Evolutionary conservation across 1,140 invertebrate species (phyloP).

Genomic region (Drosophila santomea): DNA sequence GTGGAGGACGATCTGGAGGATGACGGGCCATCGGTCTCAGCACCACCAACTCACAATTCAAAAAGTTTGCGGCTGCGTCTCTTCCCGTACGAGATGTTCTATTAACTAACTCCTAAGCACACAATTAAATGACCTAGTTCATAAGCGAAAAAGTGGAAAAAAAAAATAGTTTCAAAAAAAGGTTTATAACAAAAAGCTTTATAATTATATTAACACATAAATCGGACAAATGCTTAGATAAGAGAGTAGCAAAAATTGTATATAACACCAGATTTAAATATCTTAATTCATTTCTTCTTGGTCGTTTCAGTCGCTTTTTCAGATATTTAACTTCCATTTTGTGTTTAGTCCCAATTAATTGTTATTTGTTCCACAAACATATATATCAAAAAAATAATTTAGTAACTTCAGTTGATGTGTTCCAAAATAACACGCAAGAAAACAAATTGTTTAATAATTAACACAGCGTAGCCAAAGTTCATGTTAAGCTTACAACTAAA

Average conservation of each 20-base stretch:
- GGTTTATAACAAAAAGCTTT: constrained; percentile 71
- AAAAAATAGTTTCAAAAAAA: constrained; percentile 34
- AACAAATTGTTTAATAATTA: constrained; percentile 61
- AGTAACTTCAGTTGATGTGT: constrained; percentile 69
- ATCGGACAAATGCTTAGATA: constrained; percentile 10
- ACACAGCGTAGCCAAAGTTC: constrained; percentile 67
- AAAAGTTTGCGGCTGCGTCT: constrained; percentile 3
- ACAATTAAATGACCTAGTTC: constrained; percentile 46
- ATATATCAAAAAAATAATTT: constrained; percentile 23
- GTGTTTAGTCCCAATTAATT: constrained; percentile 28
- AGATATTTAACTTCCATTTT: constrained; percentile 47
- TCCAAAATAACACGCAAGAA: constrained; percentile 58
- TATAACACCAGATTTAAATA: constrained; percentile 33
- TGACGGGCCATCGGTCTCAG: not conserved
- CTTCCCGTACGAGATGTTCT: constrained; percentile 72
- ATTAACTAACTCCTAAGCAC: constrained; percentile 38
- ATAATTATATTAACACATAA: constrained; percentile 39
- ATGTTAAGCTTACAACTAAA: constrained; percentile 42
- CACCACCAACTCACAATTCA: constrained; percentile 2
- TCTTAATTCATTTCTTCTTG: constrained; percentile 21
- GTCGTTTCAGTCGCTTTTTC: constrained; percentile 38
- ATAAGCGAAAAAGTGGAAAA: constrained; percentile 47
- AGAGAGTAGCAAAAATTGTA: constrained; percentile 44
- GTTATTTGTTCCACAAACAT: constrained; percentile 31
- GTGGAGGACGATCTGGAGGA: constrained; percentile 18